phyloP scores from a whole-genome alignment of 2,797 vertebrate genomes.

The Melanotaenia boesemani region DNA sequence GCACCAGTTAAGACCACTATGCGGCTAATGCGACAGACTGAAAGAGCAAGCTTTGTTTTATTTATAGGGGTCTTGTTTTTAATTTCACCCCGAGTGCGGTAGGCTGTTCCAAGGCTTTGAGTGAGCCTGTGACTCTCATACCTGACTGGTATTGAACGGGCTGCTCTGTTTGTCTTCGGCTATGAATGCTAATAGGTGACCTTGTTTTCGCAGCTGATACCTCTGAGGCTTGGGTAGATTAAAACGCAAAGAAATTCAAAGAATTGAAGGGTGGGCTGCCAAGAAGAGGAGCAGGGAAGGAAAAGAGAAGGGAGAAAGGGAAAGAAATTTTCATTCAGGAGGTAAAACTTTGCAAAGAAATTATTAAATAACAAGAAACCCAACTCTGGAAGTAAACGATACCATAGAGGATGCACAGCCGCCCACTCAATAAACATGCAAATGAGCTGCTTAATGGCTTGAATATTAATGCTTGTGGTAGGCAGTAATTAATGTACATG shows the following conservation, averaged over 20 bases:
- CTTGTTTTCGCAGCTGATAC: conserved; percentile 77
- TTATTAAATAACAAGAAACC: conserved; percentile 52
- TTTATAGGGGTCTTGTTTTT: conserved; percentile 80
- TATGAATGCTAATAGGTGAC: conserved; percentile 82
- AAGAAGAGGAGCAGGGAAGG: neutral
- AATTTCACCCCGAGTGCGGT: conserved; percentile 66
- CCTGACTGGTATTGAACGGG: conserved; percentile 68
- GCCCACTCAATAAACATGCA: conserved; percentile 76
- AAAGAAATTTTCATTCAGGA: conserved; percentile 16
- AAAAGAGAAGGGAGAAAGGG: neutral
- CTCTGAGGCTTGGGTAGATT: conserved; percentile 61
- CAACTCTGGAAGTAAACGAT: conserved; percentile 47
- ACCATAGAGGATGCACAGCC: conserved; percentile 44
- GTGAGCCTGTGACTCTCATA: conserved; percentile 50
- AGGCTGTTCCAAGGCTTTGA: conserved; percentile 42
- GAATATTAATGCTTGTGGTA: conserved; percentile 69
- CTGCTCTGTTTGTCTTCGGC: conserved; percentile 60
- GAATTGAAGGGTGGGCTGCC: conserved; percentile 4
- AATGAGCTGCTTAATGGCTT: conserved; percentile 74
- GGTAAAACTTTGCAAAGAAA: conserved; percentile 24
- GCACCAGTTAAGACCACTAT: conserved; percentile 56
- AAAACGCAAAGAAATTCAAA: conserved; percentile 60
- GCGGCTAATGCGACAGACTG: conserved; percentile 53
- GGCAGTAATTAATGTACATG: conserved; percentile 75
- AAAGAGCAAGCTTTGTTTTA: conserved; percentile 70